A percentile compares a stretch with the other conserved stretches of the same genome.
These are phyloP conservation scores for Podargus strigoides DNA, from an alignment of 2,797 vertebrate species.

Conservation along the genomic window DNA sequence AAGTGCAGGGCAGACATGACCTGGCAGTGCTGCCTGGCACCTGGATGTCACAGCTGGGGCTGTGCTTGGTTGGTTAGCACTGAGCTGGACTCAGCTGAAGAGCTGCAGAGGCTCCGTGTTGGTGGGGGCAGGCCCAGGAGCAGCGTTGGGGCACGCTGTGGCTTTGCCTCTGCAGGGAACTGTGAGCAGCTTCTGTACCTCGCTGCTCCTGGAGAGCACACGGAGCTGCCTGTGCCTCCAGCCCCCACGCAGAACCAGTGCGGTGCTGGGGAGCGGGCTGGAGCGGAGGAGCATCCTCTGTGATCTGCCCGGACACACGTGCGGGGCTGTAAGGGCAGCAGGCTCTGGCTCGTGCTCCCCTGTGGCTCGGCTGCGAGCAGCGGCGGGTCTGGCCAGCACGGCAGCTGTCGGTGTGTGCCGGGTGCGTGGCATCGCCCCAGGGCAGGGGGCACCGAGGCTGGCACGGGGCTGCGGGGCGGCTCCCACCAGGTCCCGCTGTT, in stretches of 20 bases:
- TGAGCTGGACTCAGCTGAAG: no score
- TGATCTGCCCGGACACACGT: rapidly evolving
- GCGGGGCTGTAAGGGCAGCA: not conserved
- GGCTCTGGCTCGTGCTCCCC: rapidly evolving
- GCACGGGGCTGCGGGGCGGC: not conserved
- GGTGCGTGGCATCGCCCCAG: not conserved
- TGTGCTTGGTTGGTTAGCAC: no score
- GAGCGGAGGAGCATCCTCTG: not conserved
- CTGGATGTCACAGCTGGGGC: no score
- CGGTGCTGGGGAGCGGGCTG: not conserved
- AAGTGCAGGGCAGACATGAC: no score
- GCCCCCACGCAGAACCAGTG: rapidly evolving
- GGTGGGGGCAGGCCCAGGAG: not conserved
- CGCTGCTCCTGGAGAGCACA: not conserved
- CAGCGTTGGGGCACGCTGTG: no score
- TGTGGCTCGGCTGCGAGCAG: not conserved
- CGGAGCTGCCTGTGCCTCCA: not conserved
- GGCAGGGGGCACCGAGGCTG: no score
- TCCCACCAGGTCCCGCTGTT: rapidly evolving
- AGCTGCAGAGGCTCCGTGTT: no score
- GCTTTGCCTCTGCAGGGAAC: no score
- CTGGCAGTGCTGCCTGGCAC: no score
- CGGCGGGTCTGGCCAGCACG: not conserved
- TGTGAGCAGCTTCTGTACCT: no score
- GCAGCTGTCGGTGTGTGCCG: rapidly evolving